Percentiles rank a stretch among this genome's conserved stretches.
Evolutionary conservation across 1,140 invertebrate genomes (phyloP).

Genomic region (Polypedilum vanderplanki): DNA sequence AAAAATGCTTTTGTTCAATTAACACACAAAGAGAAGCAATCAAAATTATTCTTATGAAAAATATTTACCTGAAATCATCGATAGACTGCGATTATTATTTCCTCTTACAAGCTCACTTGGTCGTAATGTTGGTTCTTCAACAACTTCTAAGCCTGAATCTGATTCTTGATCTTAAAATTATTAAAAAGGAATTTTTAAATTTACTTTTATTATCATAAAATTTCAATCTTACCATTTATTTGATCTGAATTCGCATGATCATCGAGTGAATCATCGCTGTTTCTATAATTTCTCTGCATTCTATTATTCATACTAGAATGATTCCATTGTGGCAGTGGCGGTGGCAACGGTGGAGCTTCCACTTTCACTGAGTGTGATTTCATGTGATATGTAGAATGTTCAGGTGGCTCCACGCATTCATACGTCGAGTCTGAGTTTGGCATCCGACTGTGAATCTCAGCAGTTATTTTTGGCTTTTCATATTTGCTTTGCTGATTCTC

Average conservation of each 20-base stretch:
- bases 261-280: conserved; percentile 16
- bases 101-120: conserved; percentile 53
- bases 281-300: conserved; percentile 30
- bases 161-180: conserved; percentile 36
- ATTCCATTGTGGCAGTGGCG: conserved; percentile 51
- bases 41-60: neutral
- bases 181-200: neutral
- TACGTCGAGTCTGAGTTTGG: conserved; percentile 36
- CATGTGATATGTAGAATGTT: conserved; percentile 41
- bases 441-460: conserved; percentile 32
- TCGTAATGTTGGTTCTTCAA: conserved; percentile 53
- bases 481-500: conserved; percentile 32
- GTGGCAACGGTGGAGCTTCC: conserved; percentile 52
- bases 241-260: neutral
- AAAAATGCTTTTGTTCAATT: too few species aligned
- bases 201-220: conserved; percentile 33
- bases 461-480: conserved; percentile 37
- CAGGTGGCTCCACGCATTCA: conserved; percentile 43
- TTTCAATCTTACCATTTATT: neutral
- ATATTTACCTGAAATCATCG: conserved; percentile 42
- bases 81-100: conserved; percentile 45
- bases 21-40: neutral
- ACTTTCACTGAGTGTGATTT: conserved; percentile 35
- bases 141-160: conserved; percentile 46
- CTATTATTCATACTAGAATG: conserved; percentile 24